Conservation (phyloP, 2,888 invertebrate species). For the Hymenopus coronatus region DNA sequence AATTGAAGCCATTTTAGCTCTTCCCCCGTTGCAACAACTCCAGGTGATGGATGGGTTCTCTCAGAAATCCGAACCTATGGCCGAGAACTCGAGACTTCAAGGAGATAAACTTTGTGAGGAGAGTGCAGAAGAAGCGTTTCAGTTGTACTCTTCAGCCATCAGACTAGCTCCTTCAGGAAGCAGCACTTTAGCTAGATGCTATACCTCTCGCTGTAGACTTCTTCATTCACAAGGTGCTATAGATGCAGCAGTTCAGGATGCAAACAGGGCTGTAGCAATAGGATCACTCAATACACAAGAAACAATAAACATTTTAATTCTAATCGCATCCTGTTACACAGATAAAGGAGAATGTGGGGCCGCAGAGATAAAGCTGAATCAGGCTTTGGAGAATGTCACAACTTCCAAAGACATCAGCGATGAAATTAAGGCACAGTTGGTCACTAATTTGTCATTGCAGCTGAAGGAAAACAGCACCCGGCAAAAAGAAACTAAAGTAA, state of each 20-base stretch:
- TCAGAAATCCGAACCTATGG: neutral
- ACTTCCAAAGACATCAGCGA: neutral
- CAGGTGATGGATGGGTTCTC: neutral
- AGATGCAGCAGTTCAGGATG: neutral
- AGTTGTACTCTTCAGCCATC: slow-evolving; percentile 6
- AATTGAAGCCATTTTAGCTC: slow-evolving; percentile 2
- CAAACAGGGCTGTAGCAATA: neutral
- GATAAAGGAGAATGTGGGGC: neutral
- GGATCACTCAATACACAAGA: neutral
- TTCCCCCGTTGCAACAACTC: neutral
- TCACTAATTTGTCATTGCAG: neutral
- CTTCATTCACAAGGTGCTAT: neutral
- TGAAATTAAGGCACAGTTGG: slow-evolving; percentile 1
- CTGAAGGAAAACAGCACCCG: neutral
- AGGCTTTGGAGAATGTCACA: neutral
- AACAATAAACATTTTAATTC: neutral
- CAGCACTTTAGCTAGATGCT: neutral
- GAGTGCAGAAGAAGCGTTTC: neutral
- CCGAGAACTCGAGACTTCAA: neutral
- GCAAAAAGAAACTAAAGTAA: neutral
- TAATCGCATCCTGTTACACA: neutral
- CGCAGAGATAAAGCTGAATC: neutral
- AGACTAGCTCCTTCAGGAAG: neutral
- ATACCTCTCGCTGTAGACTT: neutral
- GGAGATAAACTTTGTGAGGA: neutral